Base-by-base conservation (phyloP, 2,113 vertebrate species). In the Chamaetylas fuelleborni region DNA sequence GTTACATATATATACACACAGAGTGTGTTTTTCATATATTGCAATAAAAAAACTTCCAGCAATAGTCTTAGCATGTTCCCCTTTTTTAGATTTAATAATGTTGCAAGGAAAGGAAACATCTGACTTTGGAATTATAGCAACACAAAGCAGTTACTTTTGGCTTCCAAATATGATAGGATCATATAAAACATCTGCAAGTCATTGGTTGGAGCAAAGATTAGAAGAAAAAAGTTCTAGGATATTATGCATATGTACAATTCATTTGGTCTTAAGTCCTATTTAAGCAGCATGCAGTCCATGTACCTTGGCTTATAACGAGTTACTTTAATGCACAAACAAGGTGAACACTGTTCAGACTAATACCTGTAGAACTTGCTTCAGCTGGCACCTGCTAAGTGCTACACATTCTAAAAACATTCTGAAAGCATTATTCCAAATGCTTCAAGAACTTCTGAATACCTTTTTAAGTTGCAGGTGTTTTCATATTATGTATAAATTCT, bases 101-200 rank as follows among this genome's bases (percentile, higher is more conserved):
- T 57, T 81, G 33, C 53, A 69, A 84, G 66, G 36, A 88, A 89
- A 80, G 81, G 86, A 95, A 96, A 92, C 81, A 95, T 92, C 82
- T 95, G 94, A 94, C 70, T 94, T 93, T 79, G 70, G 82, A 95
- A 91, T 95, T 95, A 56, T 47, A 88, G 85, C 69, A 90, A 89
- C 64, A 96, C 65, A 83, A 94, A 60, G 67, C 77, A 91, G 91
- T 96, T 71, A 78, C 77, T 86, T 95, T 94, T 85, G 87, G 81
- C 70, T 96, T 95, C 73, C 82, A 94, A 86, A 91, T 74, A 95
- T 53, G 88, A 92, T 82, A 82, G 91, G 66, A 79, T 81, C 73
- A 80, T 78, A 93, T 91, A 92, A 94, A 96, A 96, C 95, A 97
- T 92, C 95, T 97, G 95, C 83, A 96, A 97, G 87, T 80, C 93